These are phyloP conservation scores for Drosophila bipectinata DNA, from an alignment of 1,140 invertebrate genomes.

Conservation along the genomic window DNA sequence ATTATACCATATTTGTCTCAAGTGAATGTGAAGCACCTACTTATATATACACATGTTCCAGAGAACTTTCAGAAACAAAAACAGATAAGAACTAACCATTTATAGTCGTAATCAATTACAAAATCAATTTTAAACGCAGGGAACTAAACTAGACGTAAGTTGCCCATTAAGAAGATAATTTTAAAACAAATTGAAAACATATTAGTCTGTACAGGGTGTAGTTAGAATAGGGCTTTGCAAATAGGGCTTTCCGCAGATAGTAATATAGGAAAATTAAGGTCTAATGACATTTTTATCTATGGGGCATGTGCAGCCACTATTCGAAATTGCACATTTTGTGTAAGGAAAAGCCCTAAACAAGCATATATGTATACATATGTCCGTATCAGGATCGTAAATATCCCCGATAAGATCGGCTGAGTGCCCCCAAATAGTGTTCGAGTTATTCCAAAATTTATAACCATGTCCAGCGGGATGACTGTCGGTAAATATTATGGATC, in stretches of 20 bases:
- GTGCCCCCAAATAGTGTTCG: slow-evolving; percentile 13
- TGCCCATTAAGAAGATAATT: background rate
- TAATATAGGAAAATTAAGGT: background rate
- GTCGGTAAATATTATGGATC: slow-evolving; percentile 26
- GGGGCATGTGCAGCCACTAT: background rate
- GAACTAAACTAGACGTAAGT: background rate
- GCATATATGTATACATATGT: background rate
- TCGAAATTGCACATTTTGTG: background rate
- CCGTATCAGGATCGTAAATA: slow-evolving; percentile 42
- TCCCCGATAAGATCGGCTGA: slow-evolving; percentile 28
- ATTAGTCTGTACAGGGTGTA: background rate
- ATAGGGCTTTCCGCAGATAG: background rate
- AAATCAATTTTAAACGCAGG: slow-evolving; percentile 10
- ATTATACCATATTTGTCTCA: slow-evolving; percentile 12
- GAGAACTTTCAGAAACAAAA: slow-evolving; percentile 5
- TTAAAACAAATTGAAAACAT: background rate
- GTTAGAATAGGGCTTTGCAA: background rate
- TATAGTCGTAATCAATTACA: slow-evolving; percentile 4
- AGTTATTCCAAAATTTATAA: slow-evolving; percentile 40
- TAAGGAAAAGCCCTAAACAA: background rate
- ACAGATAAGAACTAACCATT: slow-evolving; percentile 14
- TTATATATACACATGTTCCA: background rate
- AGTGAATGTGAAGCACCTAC: slow-evolving; percentile 7
- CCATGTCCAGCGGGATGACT: slow-evolving; percentile 33
- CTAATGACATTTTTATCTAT: background rate